Evolutionary conservation across 2,888 invertebrate genomes (phyloP).

Genomic region (Homarus gammarus): DNA sequence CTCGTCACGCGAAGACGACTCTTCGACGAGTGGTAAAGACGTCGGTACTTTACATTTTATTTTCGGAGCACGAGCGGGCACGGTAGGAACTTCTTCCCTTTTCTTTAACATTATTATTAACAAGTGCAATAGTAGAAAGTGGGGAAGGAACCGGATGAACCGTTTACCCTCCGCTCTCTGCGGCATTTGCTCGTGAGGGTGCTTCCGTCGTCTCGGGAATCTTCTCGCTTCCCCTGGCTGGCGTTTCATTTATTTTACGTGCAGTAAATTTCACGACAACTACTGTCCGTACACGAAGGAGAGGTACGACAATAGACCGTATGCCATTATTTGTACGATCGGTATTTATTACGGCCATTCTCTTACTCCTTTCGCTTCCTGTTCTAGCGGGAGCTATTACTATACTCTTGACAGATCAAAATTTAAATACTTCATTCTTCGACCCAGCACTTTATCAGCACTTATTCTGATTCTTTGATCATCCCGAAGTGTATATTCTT

Average conservation of each 20-base stretch:
- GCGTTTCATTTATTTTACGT: conserved; percentile 87
- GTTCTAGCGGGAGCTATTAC: conserved; percentile 90
- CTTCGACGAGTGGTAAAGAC: too few relatives aligned
- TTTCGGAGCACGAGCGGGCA: too few relatives aligned
- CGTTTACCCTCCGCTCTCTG: conserved; percentile 86
- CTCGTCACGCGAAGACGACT: too few relatives aligned
- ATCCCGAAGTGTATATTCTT: conserved; percentile 92
- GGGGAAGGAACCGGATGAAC: conserved; percentile 90
- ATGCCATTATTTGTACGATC: conserved; percentile 88
- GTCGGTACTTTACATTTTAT: too few relatives aligned
- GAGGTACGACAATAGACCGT: conserved; percentile 83
- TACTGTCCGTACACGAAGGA: conserved; percentile 85
- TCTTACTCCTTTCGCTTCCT: conserved; percentile 86
- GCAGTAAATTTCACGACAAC: conserved; percentile 90
- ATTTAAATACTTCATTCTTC: conserved; percentile 90
- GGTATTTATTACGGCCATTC: conserved; percentile 84
- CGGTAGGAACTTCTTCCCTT: too few relatives aligned
- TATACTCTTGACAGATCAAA: conserved; percentile 88
- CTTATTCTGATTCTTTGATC: conserved; percentile 93
- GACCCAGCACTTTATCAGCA: conserved; percentile 89
- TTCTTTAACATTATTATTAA: conserved; percentile 84
- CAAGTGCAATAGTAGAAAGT: conserved; percentile 83
- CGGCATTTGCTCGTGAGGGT: conserved; percentile 84
- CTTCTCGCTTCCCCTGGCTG: conserved; percentile 88
- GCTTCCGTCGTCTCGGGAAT: conserved; percentile 83